Percentiles rank a stretch among this genome's conserved stretches.
These are phyloP conservation scores for Ictalurus furcatus DNA, from an alignment of 2,113 vertebrate genomes.

Conservation along the genomic window DNA sequence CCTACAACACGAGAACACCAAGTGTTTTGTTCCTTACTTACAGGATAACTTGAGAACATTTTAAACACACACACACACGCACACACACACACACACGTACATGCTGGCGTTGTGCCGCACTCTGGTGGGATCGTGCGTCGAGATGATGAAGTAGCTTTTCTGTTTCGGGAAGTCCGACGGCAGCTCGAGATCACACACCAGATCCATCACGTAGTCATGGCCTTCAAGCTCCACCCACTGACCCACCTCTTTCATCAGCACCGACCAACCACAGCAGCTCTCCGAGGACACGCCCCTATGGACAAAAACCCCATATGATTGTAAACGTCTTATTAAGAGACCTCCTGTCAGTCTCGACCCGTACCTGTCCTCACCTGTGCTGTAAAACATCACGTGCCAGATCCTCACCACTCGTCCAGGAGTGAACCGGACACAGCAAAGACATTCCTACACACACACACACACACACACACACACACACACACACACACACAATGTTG, in stretches of 20 bases:
- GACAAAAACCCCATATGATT: not conserved
- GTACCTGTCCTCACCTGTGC: conserved; percentile 76
- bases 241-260: conserved; percentile 82
- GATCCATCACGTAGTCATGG: conserved; percentile 89
- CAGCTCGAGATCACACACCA: conserved; percentile 89
- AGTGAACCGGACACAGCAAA: conserved; percentile 87
- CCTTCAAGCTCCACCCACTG: conserved; percentile 92
- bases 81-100: conserved; percentile 64
- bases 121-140: conserved; percentile 72
- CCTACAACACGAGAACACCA: not conserved
- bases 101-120: conserved; percentile 68
- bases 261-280: conserved; percentile 86
- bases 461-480: conserved; percentile 1
- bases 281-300: conserved; percentile 78
- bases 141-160: conserved; percentile 89
- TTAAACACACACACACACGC: not conserved
- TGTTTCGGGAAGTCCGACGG: conserved; percentile 84
- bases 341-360: no score
- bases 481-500: not conserved
- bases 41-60: no score
- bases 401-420: conserved; percentile 92
- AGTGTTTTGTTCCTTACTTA: no score
- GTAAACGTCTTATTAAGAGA: not conserved
- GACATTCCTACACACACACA: conserved; percentile 74
- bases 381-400: conserved; percentile 85